phyloP scores from a whole-genome alignment of 2,113 vertebrate genomes.

The Clupea harengus region DNA sequence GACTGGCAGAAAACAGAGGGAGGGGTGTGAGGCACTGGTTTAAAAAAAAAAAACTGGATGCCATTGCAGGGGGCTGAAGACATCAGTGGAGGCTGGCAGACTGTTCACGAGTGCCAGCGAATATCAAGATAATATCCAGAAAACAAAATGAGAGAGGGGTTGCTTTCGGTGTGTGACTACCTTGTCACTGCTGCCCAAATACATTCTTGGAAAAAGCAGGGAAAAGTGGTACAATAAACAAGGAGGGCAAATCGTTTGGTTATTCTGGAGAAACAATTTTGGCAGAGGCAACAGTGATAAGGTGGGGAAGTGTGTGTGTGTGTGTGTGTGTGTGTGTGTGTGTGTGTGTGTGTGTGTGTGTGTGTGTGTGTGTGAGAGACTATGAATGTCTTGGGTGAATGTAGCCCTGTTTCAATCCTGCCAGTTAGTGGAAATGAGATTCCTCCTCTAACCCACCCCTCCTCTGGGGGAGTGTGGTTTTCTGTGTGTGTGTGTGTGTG shows the following conservation, averaged over 20 bases:
- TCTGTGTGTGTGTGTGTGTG: not conserved
- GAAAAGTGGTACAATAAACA: not conserved
- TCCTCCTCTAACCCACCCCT: slow-evolving; percentile 2
- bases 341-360: slow-evolving; percentile 4
- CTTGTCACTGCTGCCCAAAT: not conserved
- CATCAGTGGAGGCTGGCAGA: not conserved
- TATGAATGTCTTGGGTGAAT: not conserved
- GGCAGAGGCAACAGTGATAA: not conserved
- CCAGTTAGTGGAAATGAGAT: slow-evolving; percentile 9
- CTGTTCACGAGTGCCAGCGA: not conserved
- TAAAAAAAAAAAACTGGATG: not conserved
- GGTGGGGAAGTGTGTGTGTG: not conserved
- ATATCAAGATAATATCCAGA: not conserved
- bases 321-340: slow-evolving; percentile 4
- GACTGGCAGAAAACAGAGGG: not conserved
- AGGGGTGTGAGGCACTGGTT: not conserved
- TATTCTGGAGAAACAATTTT: not conserved
- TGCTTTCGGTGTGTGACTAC: not conserved
- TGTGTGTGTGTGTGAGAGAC: not conserved
- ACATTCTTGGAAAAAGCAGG: not conserved
- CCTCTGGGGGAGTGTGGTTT: slow-evolving; percentile 2
- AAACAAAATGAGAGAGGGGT: not conserved
- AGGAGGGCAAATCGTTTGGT: not conserved
- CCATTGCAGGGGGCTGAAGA: not conserved
- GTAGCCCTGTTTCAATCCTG: not conserved